Evolutionary conservation across 2,113 vertebrate genomes (phyloP).

Genomic region (Dipodomys spectabilis): DNA sequence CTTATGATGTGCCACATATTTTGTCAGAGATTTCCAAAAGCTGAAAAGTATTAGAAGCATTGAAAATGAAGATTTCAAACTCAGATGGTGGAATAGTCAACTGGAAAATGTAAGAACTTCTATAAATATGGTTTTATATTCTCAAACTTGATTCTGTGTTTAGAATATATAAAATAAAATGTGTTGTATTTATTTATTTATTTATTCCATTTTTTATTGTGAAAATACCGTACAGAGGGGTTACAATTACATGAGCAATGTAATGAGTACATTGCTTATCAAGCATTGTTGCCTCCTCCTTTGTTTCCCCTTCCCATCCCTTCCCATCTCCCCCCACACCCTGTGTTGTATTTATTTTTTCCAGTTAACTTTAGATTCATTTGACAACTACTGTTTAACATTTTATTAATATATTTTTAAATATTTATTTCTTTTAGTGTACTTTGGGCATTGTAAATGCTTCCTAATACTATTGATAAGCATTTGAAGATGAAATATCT

Average conservation of each 20-base stretch:
- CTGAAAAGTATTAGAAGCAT: slow-evolving; percentile 84
- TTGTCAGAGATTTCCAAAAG: slow-evolving; percentile 91
- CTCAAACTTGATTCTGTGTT: slow-evolving; percentile 2
- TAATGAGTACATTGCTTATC: too few species aligned
- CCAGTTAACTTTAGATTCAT: slow-evolving; percentile 53
- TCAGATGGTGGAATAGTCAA: slow-evolving; percentile 93
- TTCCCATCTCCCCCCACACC: too few species aligned
- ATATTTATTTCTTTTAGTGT: slow-evolving; percentile 68
- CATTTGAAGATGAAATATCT: slow-evolving; percentile 74
- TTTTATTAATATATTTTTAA: slow-evolving; percentile 67
- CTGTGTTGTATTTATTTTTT: not conserved
- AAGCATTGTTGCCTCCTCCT: too few species aligned
- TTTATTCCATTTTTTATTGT: too few species aligned
- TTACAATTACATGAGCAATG: too few species aligned
- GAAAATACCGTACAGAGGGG: too few species aligned
- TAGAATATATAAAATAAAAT: not conserved
- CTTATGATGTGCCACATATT: slow-evolving; percentile 89
- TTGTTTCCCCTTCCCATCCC: too few species aligned
- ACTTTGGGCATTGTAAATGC: slow-evolving; percentile 76
- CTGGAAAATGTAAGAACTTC: slow-evolving; percentile 81
- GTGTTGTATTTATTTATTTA: not conserved
- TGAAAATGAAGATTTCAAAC: slow-evolving; percentile 87
- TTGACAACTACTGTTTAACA: slow-evolving; percentile 54
- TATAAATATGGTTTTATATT: not conserved
- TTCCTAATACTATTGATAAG: slow-evolving; percentile 80